These are phyloP conservation scores for Nephila pilipes DNA, from an alignment of 1,140 invertebrate species.

Conservation along the genomic window DNA sequence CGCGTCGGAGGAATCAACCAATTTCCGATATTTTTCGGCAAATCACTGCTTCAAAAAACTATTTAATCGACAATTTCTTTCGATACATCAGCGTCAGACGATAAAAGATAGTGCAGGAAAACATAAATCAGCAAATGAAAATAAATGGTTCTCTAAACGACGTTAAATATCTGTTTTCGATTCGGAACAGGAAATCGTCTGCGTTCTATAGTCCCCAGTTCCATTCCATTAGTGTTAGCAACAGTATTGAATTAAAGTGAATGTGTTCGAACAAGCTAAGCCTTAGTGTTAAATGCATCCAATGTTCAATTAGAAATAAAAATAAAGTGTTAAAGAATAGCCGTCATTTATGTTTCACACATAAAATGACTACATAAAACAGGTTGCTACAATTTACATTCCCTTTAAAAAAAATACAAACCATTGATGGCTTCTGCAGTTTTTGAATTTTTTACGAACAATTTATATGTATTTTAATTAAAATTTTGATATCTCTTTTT, in stretches of 20 bases:
- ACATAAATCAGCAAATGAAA: slow-evolving; percentile 48
- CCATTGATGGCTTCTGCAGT: too few relatives aligned
- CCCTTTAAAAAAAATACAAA: too few relatives aligned
- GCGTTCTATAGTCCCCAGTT: background rate
- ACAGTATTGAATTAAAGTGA: background rate
- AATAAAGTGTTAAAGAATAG: too few relatives aligned
- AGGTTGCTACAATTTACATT: too few relatives aligned
- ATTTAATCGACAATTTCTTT: background rate
- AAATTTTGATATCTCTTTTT: too few relatives aligned
- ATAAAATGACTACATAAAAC: too few relatives aligned
- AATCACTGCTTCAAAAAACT: background rate
- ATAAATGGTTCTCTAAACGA: slow-evolving; percentile 40
- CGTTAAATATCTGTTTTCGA: slow-evolving; percentile 62
- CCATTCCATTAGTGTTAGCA: background rate
- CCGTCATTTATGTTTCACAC: too few relatives aligned
- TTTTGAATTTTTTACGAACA: too few relatives aligned
- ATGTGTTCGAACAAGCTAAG: background rate
- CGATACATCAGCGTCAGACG: background rate
- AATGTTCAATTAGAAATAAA: too few relatives aligned
- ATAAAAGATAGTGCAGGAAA: background rate
- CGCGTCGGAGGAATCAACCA: too few relatives aligned
- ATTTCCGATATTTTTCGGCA: slow-evolving; percentile 11
- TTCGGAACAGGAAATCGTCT: slow-evolving; percentile 36
- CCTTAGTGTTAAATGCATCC: too few relatives aligned
- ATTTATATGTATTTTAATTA: too few relatives aligned